A percentile compares a stretch with the other conserved stretches of the same genome.
Conservation (phyloP, 2,113 vertebrate genomes). For the Promerops cafer region DNA sequence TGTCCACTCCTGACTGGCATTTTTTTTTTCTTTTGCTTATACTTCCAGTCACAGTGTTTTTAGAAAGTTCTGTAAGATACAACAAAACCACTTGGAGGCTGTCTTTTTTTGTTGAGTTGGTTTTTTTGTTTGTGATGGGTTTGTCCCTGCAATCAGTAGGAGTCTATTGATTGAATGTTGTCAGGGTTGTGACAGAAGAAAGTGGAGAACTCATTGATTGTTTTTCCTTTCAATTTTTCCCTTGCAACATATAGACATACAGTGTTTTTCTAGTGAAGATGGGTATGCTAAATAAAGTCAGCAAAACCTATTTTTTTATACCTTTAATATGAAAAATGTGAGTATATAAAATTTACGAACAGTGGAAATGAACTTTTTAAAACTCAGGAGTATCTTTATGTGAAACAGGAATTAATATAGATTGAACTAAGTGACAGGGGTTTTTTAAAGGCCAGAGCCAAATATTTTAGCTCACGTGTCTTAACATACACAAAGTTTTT, state of each 20-base stretch:
- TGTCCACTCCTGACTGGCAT: not conserved
- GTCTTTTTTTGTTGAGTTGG: not conserved
- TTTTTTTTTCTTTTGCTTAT: not conserved
- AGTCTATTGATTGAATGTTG: not conserved
- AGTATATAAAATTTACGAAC: not conserved
- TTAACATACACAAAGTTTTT: not conserved
- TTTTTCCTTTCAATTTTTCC: not conserved
- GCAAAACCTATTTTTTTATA: not conserved
- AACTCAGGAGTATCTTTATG: not conserved
- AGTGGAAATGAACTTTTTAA: not conserved
- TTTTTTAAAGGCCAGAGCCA: not conserved
- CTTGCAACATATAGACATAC: not conserved
- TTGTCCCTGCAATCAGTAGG: not conserved
- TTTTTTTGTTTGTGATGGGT: not conserved
- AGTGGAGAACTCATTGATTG: not conserved
- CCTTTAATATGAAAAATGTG: not conserved
- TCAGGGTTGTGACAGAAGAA: not conserved
- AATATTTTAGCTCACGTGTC: not conserved
- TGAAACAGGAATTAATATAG: not conserved
- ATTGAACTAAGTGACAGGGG: not conserved
- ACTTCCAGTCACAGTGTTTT: not conserved
- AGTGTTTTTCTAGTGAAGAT: not conserved
- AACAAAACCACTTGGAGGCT: not conserved
- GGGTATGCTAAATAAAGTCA: not conserved
- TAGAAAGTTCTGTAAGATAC: not conserved